Conservation (phyloP, 2,797 vertebrate genomes). For the Falco cherrug region DNA sequence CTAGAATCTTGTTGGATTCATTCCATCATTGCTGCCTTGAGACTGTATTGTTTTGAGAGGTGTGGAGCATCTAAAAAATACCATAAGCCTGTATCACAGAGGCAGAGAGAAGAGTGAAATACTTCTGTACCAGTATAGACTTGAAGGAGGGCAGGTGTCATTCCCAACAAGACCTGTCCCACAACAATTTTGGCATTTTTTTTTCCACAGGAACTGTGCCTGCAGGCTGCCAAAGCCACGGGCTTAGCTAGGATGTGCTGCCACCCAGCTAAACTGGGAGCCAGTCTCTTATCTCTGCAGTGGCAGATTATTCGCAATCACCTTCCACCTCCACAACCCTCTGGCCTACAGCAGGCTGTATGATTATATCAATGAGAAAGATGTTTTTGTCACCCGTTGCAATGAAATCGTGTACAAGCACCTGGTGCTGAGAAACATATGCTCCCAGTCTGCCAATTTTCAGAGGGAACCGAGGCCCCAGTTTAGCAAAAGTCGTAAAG, state of each 20-base stretch:
- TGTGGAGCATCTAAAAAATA: background rate
- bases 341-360: background rate
- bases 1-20: background rate
- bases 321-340: background rate
- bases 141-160: background rate
- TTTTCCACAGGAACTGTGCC: background rate
- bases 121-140: background rate
- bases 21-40: background rate
- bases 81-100: background rate
- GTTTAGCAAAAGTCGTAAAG: background rate
- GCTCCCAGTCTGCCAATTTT: background rate
- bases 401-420: background rate
- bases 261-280: background rate
- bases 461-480: background rate
- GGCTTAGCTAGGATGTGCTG: background rate
- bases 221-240: background rate
- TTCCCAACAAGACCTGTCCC: background rate
- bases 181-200: background rate
- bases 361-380: background rate
- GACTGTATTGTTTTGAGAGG: background rate
- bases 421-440: accelerated
- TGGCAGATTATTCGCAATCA: background rate
- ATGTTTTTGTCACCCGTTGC: background rate
- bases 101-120: background rate
- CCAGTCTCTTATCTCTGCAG: background rate